Percentiles rank a stretch among this genome's conserved stretches.
Conservation (phyloP, 2,888 invertebrate species). For the Adineta ricciae region DNA sequence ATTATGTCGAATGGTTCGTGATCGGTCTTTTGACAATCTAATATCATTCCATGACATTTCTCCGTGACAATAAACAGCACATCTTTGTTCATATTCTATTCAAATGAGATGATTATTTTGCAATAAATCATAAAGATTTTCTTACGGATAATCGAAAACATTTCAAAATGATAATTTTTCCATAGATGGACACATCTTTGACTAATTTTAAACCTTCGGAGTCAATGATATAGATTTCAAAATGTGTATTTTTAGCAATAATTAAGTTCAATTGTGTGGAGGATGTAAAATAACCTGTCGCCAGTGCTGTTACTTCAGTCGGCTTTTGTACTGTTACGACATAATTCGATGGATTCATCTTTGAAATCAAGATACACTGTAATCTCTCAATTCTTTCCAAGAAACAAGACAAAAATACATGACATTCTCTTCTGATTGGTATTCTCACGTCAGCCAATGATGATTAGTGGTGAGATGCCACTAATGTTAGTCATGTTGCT, state of each 20-base stretch:
- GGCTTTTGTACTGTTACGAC: slow-evolving; percentile 97
- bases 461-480: background rate
- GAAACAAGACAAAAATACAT: too few relatives aligned
- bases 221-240: slow-evolving; percentile 88
- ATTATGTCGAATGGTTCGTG: slow-evolving; percentile 65
- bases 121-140: background rate
- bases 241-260: slow-evolving; percentile 80
- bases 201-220: slow-evolving; percentile 86
- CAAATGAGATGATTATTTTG: slow-evolving; percentile 35
- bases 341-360: slow-evolving; percentile 54
- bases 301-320: slow-evolving; percentile 69
- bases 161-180: slow-evolving; percentile 84
- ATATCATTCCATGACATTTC: slow-evolving; percentile 89
- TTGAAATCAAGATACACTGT: too few relatives aligned
- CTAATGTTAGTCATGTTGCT: background rate
- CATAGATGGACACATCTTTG: slow-evolving; percentile 83
- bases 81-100: slow-evolving; percentile 78
- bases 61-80: slow-evolving; percentile 81
- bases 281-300: slow-evolving; percentile 83
- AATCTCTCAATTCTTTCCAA: too few relatives aligned
- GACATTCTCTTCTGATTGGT: background rate
- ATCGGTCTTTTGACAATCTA: slow-evolving; percentile 65
- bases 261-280: slow-evolving; percentile 83
- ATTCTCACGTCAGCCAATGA: background rate
- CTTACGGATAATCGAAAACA: slow-evolving; percentile 15